A percentile compares a stretch with the other conserved stretches of the same genome.
phyloP scores from a whole-genome alignment of 92 coral and sea anemone species.

The Meandrina meandrites region DNA sequence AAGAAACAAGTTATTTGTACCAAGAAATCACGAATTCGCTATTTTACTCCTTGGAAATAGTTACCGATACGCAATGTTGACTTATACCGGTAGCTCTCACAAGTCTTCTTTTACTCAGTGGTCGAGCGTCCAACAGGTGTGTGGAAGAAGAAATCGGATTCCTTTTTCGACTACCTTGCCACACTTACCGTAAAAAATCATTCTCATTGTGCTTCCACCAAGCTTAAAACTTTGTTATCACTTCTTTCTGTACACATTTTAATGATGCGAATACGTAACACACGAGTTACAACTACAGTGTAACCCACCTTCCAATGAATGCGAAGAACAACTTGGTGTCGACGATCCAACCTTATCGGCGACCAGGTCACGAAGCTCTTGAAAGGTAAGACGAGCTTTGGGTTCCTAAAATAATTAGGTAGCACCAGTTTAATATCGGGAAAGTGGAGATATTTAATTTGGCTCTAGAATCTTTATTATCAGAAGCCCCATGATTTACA shows the following conservation, averaged over 20 bases:
- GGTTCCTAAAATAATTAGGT: constrained; percentile 43
- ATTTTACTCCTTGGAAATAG: no score
- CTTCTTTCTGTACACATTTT: neutral
- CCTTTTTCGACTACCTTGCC: no score
- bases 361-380: constrained; percentile 42
- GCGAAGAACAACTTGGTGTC: constrained; percentile 67
- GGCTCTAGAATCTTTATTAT: neutral
- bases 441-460: neutral
- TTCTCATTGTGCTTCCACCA: no score
- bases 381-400: constrained; percentile 58
- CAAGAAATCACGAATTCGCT: no score
- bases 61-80: no score
- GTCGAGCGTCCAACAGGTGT: no score
- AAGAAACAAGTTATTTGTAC: no score
- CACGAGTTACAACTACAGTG: no score
- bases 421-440: neutral
- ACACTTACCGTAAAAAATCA: no score
- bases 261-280: neutral
- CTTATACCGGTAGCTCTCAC: no score
- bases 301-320: constrained; percentile 55
- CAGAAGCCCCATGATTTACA: neutral
- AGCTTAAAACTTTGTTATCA: neutral
- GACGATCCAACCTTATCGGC: constrained; percentile 33
- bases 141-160: neutral
- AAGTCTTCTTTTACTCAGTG: no score